Base-by-base conservation (phyloP, 2,888 invertebrate species). In the Cryptophagus acutangulus region DNA sequence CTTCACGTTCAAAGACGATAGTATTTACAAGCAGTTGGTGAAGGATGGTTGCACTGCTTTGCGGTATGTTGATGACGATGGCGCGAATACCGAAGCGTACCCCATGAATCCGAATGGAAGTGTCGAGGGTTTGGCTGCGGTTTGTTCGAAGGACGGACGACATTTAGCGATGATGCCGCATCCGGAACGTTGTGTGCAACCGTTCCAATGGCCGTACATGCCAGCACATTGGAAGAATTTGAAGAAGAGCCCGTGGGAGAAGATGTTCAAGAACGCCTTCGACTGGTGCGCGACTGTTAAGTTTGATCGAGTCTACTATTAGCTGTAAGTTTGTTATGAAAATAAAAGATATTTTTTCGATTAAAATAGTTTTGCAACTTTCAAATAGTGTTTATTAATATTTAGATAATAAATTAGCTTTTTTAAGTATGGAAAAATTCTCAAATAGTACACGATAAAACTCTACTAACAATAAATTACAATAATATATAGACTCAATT, bases 161-260 rank as follows among this genome's bases (percentile, higher is more conserved):
- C 96, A 97, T 71, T 74, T 96, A 54, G 97, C 95, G 1, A 80
- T 97, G 79, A 99, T 99, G 97, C 97, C 97, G 2, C 97, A 99
- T 74, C 96, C 97, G 0, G 97, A 99, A 71, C 79, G 96, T 46
- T 91, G 90, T 62, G 58, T 52, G 4, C 76, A 87, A 54, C 80
- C 83, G 53, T 94, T 91, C 86, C 95, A 96, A 69, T 91, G 93
- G 82, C 84, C 93, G 1, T 81, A 82, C 62, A 69, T 72, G 51
- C 80, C 80, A 4, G 63, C 69, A 4, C 66, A 68, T 38, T 76
- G 78, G 65, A 55, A 61, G 2, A 61, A 65, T 16, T 71, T 74
- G 44, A 71, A 75, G 42, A 77, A 77, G 54, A 85, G 93, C 17
- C 96, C 96, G 0, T 97, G 96, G 96, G 79, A 88, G 49, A 75